Evolutionary conservation across 2,797 vertebrate genomes (phyloP).

Genomic region (Clarias platycephalus): DNA sequence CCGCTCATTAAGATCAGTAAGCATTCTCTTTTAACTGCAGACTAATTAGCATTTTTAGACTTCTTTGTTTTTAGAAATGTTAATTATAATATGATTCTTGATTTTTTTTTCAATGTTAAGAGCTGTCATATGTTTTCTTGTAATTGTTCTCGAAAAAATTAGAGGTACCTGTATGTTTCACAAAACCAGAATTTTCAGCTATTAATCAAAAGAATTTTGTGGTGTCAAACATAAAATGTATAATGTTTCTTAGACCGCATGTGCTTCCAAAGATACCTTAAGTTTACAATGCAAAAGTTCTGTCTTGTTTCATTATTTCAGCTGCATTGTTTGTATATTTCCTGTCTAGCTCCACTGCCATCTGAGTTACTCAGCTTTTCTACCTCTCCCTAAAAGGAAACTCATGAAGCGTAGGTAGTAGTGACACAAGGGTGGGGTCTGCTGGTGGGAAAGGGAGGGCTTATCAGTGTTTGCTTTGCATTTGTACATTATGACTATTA

Average conservation of each 20-base stretch:
- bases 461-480: background rate
- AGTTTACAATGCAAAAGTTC: background rate
- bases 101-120: too few species aligned
- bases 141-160: too few species aligned
- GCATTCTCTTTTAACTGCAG: too few species aligned
- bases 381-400: constrained; percentile 9
- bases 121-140: too few species aligned
- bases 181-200: too few species aligned
- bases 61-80: too few species aligned
- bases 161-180: too few species aligned
- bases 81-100: too few species aligned
- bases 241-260: background rate
- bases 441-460: background rate
- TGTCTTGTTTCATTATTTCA: background rate
- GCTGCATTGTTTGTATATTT: background rate
- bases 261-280: background rate
- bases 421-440: background rate
- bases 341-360: background rate
- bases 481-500: background rate
- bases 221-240: background rate
- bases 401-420: background rate
- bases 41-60: too few species aligned
- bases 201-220: too few species aligned
- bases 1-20: too few species aligned
- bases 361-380: background rate